Evolutionary conservation across 1,140 invertebrate species (phyloP).

Genomic region (Potamilus streckersoni): DNA sequence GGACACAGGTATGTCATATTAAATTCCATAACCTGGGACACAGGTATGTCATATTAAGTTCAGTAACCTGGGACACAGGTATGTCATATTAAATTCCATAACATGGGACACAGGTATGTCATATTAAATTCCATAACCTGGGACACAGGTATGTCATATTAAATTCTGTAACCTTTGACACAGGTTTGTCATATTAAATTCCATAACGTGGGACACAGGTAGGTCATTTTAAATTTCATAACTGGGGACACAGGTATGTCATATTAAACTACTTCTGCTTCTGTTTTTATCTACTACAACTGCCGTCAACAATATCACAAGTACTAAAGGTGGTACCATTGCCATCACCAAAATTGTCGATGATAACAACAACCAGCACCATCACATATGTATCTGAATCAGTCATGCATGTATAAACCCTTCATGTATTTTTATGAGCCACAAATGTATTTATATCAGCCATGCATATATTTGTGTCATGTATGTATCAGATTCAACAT

Average conservation of each 20-base stretch:
- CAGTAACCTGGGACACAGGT: constrained; percentile 56
- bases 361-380: no score
- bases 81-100: constrained; percentile 3
- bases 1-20: constrained; percentile 43
- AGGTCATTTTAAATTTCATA: no score
- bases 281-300: background rate
- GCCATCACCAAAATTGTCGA: no score
- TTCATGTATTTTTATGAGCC: no score
- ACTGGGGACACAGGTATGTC: no score
- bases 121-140: constrained; percentile 77
- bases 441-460: no score
- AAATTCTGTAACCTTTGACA: constrained; percentile 4
- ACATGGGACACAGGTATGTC: constrained; percentile 41
- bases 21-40: constrained; percentile 9
- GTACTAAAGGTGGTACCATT: background rate
- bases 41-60: constrained; percentile 76
- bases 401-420: no score
- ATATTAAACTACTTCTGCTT: background rate
- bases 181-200: constrained; percentile 34
- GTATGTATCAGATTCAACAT: no score
- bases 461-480: no score
- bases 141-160: constrained; percentile 43
- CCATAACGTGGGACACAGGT: no score
- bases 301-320: background rate
- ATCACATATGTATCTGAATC: no score